phyloP scores from a whole-genome alignment of 2,888 invertebrate species.

The Halictus quadricinctus region DNA sequence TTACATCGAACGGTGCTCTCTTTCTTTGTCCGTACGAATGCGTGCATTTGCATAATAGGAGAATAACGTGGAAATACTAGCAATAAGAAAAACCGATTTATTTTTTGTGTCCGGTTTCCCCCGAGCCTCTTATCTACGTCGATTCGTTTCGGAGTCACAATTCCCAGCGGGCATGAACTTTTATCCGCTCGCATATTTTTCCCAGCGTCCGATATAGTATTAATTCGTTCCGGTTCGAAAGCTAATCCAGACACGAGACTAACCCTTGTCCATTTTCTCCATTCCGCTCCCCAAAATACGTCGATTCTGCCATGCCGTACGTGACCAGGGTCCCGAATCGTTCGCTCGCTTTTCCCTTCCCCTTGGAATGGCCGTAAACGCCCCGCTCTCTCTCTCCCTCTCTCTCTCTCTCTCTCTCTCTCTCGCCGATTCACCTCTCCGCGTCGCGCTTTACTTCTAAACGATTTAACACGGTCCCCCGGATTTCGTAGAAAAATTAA shows the following conservation, averaged over 20 bases:
- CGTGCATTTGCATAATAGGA: neutral
- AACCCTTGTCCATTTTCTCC: conserved; percentile 71
- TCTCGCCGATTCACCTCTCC: conserved; percentile 16
- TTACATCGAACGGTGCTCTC: neutral
- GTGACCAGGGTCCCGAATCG: conserved; percentile 67
- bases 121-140: conserved; percentile 1
- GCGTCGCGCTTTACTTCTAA: conserved; percentile 55
- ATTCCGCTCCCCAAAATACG: conserved; percentile 67
- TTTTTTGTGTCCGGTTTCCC: neutral
- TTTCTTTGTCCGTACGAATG: neutral
- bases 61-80: neutral
- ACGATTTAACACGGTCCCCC: conserved; percentile 58
- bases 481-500: conserved; percentile 47
- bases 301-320: conserved; percentile 62
- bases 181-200: conserved; percentile 36
- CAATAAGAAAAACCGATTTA: neutral
- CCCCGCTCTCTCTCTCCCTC: neutral
- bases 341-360: conserved; percentile 55
- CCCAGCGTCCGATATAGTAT: conserved; percentile 58
- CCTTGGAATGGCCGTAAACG: conserved; percentile 50
- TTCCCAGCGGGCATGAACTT: conserved; percentile 3
- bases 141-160: conserved; percentile 35
- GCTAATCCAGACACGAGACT: conserved; percentile 69
- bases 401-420: neutral
- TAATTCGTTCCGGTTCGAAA: conserved; percentile 72